Conservation (phyloP, 2,888 invertebrate genomes). For the Agrochola litura region DNA sequence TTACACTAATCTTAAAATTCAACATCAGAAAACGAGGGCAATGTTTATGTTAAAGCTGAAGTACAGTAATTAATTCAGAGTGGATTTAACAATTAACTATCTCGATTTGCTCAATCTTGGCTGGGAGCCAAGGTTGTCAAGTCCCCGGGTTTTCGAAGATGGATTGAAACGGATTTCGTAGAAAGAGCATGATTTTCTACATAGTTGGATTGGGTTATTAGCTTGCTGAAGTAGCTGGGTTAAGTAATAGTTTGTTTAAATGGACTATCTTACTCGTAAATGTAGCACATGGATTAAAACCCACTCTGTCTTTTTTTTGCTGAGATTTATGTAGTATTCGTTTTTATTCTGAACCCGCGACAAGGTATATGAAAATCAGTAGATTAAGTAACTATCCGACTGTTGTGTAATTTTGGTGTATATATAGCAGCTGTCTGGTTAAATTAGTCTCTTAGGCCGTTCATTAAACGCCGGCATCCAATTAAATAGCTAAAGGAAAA, state of each 20-base stretch:
- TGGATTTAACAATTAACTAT: slow-evolving; percentile 59
- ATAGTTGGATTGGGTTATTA: not conserved
- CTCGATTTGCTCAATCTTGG: slow-evolving; percentile 42
- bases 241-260: not conserved
- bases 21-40: slow-evolving; percentile 47
- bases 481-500: too few species aligned
- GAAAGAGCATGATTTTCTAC: slow-evolving; percentile 6
- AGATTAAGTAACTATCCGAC: too few species aligned
- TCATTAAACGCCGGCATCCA: too few species aligned
- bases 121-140: slow-evolving; percentile 43
- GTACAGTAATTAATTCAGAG: slow-evolving; percentile 56
- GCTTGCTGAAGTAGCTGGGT: not conserved
- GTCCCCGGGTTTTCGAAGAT: slow-evolving; percentile 21
- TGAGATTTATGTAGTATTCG: not conserved
- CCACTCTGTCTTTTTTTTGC: not conserved
- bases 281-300: not conserved
- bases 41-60: slow-evolving; percentile 55
- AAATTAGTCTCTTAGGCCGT: too few species aligned
- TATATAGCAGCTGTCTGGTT: too few species aligned
- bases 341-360: not conserved
- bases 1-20: slow-evolving; percentile 56
- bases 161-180: slow-evolving; percentile 15
- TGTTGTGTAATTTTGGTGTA: too few species aligned
- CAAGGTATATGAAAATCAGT: not conserved
- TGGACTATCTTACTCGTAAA: not conserved